Conservation (phyloP, 1,140 invertebrate genomes). For the Diabrotica virgifera region DNA sequence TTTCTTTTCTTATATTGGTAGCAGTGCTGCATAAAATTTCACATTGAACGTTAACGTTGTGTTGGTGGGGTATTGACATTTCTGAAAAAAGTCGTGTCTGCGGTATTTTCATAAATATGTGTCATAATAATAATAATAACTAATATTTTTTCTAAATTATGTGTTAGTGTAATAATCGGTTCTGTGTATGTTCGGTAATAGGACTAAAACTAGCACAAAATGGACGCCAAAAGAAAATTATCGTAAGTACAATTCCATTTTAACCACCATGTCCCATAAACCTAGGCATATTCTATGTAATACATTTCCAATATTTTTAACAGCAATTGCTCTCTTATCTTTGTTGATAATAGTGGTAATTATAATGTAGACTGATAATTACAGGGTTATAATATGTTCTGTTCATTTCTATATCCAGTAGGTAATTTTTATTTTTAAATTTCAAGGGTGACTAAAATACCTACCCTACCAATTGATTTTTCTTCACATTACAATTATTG, state of each 20-base stretch:
- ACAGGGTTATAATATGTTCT: too few relatives aligned
- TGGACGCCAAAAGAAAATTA: slow-evolving; percentile 42
- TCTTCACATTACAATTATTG: not conserved
- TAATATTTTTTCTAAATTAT: slow-evolving; percentile 11
- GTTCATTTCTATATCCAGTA: too few relatives aligned
- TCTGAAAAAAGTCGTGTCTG: slow-evolving; percentile 8
- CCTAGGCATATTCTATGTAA: too few relatives aligned
- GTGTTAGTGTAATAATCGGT: slow-evolving; percentile 5
- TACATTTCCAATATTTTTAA: too few relatives aligned
- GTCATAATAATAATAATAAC: not conserved
- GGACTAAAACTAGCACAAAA: slow-evolving; percentile 23
- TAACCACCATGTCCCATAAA: not conserved
- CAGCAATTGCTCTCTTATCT: too few relatives aligned
- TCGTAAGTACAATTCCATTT: slow-evolving; percentile 23
- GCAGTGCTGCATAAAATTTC: not conserved
- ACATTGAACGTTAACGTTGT: slow-evolving; percentile 7
- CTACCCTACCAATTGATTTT: not conserved
- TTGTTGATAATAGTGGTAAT: too few relatives aligned
- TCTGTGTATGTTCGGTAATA: slow-evolving; percentile 11
- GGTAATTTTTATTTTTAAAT: not conserved
- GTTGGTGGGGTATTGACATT: slow-evolving; percentile 6
- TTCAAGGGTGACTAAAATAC: not conserved
- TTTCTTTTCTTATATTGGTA: not conserved
- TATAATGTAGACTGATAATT: too few relatives aligned
- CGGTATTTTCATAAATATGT: slow-evolving; percentile 17